Conservation (phyloP, 1,140 invertebrate genomes). For the Anastrepha ludens region DNA sequence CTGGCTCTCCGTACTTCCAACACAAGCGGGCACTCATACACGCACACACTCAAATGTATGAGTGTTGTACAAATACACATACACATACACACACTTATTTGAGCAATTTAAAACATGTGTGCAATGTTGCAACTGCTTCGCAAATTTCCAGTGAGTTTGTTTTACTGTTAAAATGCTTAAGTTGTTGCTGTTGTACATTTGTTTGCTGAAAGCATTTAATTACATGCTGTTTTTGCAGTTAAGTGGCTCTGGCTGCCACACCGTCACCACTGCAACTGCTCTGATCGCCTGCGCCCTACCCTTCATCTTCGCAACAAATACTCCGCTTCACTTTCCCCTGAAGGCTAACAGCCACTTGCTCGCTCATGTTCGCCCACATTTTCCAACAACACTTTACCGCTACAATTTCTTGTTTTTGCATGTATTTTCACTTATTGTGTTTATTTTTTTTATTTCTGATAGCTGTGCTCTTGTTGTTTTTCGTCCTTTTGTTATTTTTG, state of each 20-base stretch:
- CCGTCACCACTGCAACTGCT: neutral
- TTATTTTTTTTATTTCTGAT: neutral
- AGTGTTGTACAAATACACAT: neutral
- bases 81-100: neutral
- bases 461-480: neutral
- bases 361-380: neutral
- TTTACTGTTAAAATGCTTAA: conserved; percentile 67
- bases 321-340: neutral
- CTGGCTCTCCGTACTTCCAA: neutral
- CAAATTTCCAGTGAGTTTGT: conserved; percentile 21
- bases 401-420: neutral
- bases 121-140: neutral
- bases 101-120: conserved; percentile 12
- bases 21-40: neutral
- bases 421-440: neutral
- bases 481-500: neutral
- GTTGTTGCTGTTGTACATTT: conserved; percentile 60
- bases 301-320: neutral
- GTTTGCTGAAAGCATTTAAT: conserved; percentile 57
- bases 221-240: conserved; percentile 49
- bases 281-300: neutral
- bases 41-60: neutral
- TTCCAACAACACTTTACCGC: neutral
- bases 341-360: too few species aligned
- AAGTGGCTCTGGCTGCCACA: conserved; percentile 1